These are phyloP conservation scores for Polia nebulosa DNA, from an alignment of 2,888 invertebrate species.

Conservation along the genomic window DNA sequence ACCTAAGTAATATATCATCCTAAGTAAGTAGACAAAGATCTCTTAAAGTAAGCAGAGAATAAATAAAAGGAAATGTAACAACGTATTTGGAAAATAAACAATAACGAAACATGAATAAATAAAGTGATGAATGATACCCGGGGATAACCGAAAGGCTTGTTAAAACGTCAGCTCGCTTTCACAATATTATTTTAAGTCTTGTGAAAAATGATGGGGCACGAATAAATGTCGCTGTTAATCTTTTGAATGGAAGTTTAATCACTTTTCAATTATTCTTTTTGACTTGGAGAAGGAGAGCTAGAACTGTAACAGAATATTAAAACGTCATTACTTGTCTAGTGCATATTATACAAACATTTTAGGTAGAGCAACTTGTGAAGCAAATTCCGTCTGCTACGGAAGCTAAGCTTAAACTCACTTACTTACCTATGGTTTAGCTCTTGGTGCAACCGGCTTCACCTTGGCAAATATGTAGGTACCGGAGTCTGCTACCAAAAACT, in stretches of 20 bases:
- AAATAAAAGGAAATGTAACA: conserved; percentile 2
- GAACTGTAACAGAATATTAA: conserved; percentile 15
- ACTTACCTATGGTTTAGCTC: background rate
- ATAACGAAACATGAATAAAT: conserved; percentile 35
- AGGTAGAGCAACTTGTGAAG: background rate
- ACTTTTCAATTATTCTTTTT: conserved; percentile 48
- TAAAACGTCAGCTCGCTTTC: conserved; percentile 37
- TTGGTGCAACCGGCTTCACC: background rate
- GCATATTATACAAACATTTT: background rate
- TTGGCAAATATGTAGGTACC: no score
- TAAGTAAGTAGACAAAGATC: background rate
- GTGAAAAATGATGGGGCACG: conserved; percentile 39
- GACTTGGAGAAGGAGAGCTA: conserved; percentile 2
- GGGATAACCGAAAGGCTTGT: conserved; percentile 34
- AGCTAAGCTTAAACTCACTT: no score
- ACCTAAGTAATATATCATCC: no score
- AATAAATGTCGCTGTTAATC: conserved; percentile 41
- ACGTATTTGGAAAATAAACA: conserved; percentile 14
- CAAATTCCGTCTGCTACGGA: no score
- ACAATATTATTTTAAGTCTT: conserved; percentile 50
- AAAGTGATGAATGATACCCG: conserved; percentile 45
- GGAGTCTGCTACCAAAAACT: no score
- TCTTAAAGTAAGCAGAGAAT: conserved; percentile 6
- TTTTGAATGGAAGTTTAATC: conserved; percentile 41
- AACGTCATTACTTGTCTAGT: background rate